These are phyloP conservation scores for Pluvialis apricaria DNA, from an alignment of 2,113 vertebrate species.

Conservation along the genomic window DNA sequence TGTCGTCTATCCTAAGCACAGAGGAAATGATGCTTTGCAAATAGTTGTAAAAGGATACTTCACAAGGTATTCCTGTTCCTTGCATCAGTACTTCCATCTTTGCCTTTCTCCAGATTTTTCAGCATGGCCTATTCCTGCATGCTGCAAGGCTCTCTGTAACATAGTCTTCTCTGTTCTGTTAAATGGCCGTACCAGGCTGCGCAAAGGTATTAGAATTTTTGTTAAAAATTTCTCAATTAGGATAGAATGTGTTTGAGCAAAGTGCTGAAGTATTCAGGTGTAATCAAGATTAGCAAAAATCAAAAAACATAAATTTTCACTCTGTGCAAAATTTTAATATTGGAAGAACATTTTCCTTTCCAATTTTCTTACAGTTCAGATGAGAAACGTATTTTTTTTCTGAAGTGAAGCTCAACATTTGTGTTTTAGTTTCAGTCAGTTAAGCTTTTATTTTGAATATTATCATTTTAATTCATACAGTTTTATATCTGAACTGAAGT, in stretches of 20 bases:
- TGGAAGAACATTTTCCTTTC: neutral
- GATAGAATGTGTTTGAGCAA: neutral
- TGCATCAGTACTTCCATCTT: neutral
- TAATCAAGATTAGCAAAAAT: neutral
- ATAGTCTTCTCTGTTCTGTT: neutral
- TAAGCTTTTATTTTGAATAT: neutral
- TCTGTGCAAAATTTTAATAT: neutral
- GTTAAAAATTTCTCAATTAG: neutral
- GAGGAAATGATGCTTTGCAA: neutral
- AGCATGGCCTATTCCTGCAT: neutral
- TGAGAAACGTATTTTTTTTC: neutral
- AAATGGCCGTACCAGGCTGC: neutral
- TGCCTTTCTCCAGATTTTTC: neutral
- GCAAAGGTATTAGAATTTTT: neutral
- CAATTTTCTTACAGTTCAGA: neutral
- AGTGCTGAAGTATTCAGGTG: neutral
- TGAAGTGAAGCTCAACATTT: neutral
- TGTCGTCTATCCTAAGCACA: neutral
- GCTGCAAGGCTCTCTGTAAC: neutral
- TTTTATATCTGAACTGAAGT: neutral
- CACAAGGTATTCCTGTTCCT: neutral
- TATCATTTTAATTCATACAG: neutral
- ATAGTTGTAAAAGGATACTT: neutral
- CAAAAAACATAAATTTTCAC: neutral
- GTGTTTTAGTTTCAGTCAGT: neutral